phyloP scores from a whole-genome alignment of 2,888 invertebrate genomes.

The Sinelater perroti region DNA sequence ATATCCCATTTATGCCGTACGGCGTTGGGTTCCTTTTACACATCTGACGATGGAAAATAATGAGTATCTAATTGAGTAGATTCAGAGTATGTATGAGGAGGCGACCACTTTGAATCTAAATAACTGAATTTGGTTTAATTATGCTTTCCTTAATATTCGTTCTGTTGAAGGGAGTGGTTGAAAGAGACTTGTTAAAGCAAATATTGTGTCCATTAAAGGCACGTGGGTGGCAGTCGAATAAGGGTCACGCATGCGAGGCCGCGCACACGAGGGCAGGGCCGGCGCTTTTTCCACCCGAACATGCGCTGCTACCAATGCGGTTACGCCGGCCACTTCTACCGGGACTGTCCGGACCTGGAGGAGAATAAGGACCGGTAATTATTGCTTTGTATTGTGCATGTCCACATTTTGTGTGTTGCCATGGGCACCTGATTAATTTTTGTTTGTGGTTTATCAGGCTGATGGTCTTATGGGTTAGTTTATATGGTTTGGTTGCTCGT shows the following conservation, averaged over 20 bases:
- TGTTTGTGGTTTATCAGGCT: slow-evolving; percentile 63
- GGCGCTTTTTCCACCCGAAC: slow-evolving; percentile 64
- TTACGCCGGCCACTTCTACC: slow-evolving; percentile 66
- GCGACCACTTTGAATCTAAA: no score
- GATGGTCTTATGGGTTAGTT: slow-evolving; percentile 59
- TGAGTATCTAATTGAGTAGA: no score
- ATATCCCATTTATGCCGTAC: no score
- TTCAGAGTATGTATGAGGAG: no score
- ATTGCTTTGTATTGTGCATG: slow-evolving; percentile 21
- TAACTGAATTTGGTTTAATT: no score
- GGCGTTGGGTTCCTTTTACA: no score
- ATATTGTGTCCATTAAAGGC: slow-evolving; percentile 52
- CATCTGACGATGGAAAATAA: no score
- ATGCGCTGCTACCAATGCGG: slow-evolving; percentile 69
- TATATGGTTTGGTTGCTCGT: slow-evolving; percentile 61
- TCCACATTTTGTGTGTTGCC: slow-evolving; percentile 23
- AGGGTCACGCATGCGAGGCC: slow-evolving; percentile 66
- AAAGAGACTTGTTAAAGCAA: not conserved
- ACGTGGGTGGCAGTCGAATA: slow-evolving; percentile 63
- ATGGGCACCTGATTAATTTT: slow-evolving; percentile 49
- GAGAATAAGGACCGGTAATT: slow-evolving; percentile 55
- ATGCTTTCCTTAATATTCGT: no score
- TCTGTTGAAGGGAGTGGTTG: no score
- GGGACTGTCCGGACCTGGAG: slow-evolving; percentile 64
- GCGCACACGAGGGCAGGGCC: slow-evolving; percentile 61